Evolutionary conservation across 2,113 vertebrate species (phyloP).

Genomic region (Passerina amoena): DNA sequence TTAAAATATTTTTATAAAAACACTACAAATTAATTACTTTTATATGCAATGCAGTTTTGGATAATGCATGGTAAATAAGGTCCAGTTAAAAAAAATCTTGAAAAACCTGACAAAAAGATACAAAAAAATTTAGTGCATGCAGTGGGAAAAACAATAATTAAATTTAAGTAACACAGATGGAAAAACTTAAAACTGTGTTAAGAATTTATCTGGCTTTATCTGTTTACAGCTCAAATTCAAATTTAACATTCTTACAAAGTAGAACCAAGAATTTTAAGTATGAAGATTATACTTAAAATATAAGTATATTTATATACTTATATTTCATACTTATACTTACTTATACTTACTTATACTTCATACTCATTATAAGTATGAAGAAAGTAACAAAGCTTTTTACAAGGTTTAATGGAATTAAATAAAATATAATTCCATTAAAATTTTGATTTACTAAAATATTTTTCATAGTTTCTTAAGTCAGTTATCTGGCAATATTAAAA

Average conservation of each 20-base stretch:
- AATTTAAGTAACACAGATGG: neutral
- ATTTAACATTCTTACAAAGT: neutral
- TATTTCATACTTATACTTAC: no score
- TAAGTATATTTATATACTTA: no score
- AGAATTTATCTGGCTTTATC: neutral
- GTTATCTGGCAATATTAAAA: neutral
- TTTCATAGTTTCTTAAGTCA: neutral
- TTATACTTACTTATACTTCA: no score
- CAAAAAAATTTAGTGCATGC: neutral
- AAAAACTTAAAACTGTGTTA: neutral
- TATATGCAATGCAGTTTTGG: neutral
- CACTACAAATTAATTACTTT: neutral
- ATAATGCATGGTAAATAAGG: neutral
- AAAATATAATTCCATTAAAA: neutral
- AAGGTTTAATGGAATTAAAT: neutral
- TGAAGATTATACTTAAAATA: no score
- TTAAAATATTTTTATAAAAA: neutral
- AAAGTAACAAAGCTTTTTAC: neutral
- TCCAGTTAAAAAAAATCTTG: neutral
- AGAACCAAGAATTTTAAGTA: neutral
- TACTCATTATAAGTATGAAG: neutral
- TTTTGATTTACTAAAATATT: neutral
- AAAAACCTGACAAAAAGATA: neutral
- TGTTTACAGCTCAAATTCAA: neutral
- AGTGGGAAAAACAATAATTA: neutral